Evolutionary conservation across 2,888 invertebrate genomes (phyloP), one percentile per base, ranked within the genome.

Genomic region (Gymnosoma rotundatum): DNA sequence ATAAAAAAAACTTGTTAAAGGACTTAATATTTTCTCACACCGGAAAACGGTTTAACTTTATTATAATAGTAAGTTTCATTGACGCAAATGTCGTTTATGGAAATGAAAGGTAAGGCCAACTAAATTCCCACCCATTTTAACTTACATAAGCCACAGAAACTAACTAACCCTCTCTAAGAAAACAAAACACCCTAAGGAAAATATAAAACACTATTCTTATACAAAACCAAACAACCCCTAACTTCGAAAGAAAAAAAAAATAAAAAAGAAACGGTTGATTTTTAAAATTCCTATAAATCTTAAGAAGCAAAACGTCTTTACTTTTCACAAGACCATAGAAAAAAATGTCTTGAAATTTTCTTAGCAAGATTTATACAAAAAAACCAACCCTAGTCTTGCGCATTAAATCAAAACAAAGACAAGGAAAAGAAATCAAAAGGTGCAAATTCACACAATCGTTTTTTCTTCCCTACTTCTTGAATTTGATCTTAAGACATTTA

Each of bases 101-200:
- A 60, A 73, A 81, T 21, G 4, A 70, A 76, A 83, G 74, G 81
- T 78, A 87, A 88, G 90, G 54, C 80, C 67, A 70, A 66, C 45
- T 25, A 89, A 89, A 90, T 91, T 90, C 90, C 90, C 90, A 91
- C 90, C 90, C 91, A 90, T 90, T 90, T 90, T 90, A 89, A 90
- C 90, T 88, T 89, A 76, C 79, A 84, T 32, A 78, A 69, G 84
- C 84, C 84, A 58, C 84, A 81, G 63, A 32, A 70, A 63, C 50
- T 61, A 61, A 45, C 58, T 56, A 69, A 88, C 88, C 81, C 75
- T 73, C 81, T 69, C 76, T 14, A 63, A 42, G 58, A 18, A 21
- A 79, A 50, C 61, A 74, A 82, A 81, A 83, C 79, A 83, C 83
- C 83, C 83, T 72, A 75, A 83, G 66, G 48, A 61, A n/a, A 42